phyloP scores from a whole-genome alignment of 1,140 invertebrate genomes.

The Episyrphus balteatus region DNA sequence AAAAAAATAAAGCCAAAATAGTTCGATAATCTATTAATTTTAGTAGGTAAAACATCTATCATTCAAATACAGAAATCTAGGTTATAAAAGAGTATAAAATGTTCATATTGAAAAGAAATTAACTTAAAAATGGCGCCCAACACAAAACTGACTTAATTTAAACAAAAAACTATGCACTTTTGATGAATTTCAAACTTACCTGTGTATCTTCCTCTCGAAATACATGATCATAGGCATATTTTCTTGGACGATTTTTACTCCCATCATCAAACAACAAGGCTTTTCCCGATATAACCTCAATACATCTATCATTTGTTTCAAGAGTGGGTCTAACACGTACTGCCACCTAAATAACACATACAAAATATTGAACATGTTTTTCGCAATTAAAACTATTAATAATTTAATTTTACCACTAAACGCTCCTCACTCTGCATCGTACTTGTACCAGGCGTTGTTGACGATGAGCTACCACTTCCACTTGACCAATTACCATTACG shows the following conservation, averaged over 20 bases:
- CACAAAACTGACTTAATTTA: too few species aligned
- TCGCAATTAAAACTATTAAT: background rate
- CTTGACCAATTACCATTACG: constrained; percentile 19
- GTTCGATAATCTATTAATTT: too few species aligned
- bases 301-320: constrained; percentile 28
- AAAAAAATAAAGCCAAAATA: too few species aligned
- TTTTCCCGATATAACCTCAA: constrained; percentile 31
- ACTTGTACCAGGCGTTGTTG: constrained; percentile 14
- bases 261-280: constrained; percentile 37
- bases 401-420: constrained; percentile 20
- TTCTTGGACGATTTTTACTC: constrained; percentile 46
- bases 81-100: too few species aligned
- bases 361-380: background rate
- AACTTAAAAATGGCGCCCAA: too few species aligned
- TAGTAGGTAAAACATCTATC: too few species aligned
- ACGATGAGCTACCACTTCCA: constrained; percentile 26
- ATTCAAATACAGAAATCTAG: too few species aligned
- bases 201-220: constrained; percentile 68
- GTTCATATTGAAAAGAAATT: too few species aligned
- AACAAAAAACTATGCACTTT: too few species aligned
- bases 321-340: constrained; percentile 30
- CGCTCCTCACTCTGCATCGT: constrained; percentile 22
- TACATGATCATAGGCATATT: constrained; percentile 79
- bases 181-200: constrained; percentile 6
- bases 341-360: constrained; percentile 22